Evolutionary conservation across 2,888 invertebrate genomes (phyloP), one percentile per base, ranked within the genome.

Genomic region (Galerucella calmariensis): DNA sequence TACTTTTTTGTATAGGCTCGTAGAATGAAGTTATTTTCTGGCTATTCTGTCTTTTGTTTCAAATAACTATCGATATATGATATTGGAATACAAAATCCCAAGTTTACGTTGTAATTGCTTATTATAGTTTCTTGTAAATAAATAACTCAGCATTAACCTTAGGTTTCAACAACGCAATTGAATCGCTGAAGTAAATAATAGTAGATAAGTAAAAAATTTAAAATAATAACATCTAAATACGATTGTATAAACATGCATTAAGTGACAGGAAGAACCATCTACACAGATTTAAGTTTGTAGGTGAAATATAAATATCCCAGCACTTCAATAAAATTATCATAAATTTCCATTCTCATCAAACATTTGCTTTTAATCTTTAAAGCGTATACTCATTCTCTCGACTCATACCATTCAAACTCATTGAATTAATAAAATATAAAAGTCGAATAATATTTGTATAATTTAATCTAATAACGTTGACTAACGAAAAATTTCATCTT

Each of bases 291-390:
- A 73, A 73, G 58, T 66, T 65, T 73, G 73, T 73, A 73, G 73
- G 73, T 73, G 67, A 73, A 73, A 73, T 66, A 69, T 73, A 71
- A 71, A 73, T 69, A 69, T 73, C 66, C 66, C 65, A 44, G 48
- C 65, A 73, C 69, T 68, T 73, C 58, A 69, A 73, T 66, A 66
- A 66, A 65, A 73, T 73, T 69, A 69, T 35, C 73, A 73, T 73
- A 73, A 73, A 73, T 73, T 73, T 73, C 69, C 73, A 73, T 73
- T 73, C 61, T 66, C 66, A 66, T 73, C 69, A 65, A 69, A 68
- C 66, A 73, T 73, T 73, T 73, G 58, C 73, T 69, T n/a, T n/a
- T 73, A 73, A 73, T 73, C 73, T 66, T 73, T 71, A 71, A 71
- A 35, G 71, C 59, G 65, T 73, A 73, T 67, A 68, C 73, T 68